A percentile compares a stretch with the other conserved stretches of the same genome.
Conservation (phyloP, 2,888 invertebrate species). For the Atrina japonica region DNA sequence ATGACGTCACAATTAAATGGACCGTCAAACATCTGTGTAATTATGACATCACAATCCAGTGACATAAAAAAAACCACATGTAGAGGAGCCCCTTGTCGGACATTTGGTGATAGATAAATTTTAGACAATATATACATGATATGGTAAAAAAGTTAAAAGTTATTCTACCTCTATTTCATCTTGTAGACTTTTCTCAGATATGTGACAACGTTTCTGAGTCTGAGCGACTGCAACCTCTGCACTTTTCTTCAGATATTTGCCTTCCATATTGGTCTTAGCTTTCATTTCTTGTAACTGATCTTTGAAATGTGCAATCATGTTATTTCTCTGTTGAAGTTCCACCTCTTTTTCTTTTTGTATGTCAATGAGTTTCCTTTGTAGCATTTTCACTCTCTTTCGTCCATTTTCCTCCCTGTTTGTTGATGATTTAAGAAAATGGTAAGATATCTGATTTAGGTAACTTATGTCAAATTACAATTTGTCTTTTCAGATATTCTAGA, state of each 20-base stretch:
- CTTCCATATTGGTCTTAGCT: conserved; percentile 80
- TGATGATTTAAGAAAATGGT: neutral
- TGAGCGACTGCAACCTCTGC: conserved; percentile 79
- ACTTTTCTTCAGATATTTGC: conserved; percentile 80
- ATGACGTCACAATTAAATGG: too few relatives aligned
- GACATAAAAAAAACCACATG: too few relatives aligned
- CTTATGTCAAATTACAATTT: too few relatives aligned
- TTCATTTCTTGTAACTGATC: conserved; percentile 80
- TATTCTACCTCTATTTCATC: conserved; percentile 75
- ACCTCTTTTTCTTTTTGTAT: conserved; percentile 78
- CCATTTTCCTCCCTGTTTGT: conserved; percentile 77
- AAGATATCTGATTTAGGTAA: too few relatives aligned
- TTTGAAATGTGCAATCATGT: conserved; percentile 81
- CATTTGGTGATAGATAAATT: too few relatives aligned
- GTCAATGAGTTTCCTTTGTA: conserved; percentile 75
- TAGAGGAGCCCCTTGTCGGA: too few relatives aligned
- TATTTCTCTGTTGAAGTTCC: conserved; percentile 78
- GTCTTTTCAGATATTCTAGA: too few relatives aligned
- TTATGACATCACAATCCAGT: too few relatives aligned
- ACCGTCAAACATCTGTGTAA: too few relatives aligned
- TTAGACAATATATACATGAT: too few relatives aligned
- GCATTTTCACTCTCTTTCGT: conserved; percentile 72
- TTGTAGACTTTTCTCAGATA: conserved; percentile 74
- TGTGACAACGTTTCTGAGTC: conserved; percentile 76
- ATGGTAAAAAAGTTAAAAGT: too few relatives aligned